These are phyloP conservation scores for Tetranychus piercei DNA, from an alignment of 2,888 invertebrate genomes.

Conservation along the genomic window DNA sequence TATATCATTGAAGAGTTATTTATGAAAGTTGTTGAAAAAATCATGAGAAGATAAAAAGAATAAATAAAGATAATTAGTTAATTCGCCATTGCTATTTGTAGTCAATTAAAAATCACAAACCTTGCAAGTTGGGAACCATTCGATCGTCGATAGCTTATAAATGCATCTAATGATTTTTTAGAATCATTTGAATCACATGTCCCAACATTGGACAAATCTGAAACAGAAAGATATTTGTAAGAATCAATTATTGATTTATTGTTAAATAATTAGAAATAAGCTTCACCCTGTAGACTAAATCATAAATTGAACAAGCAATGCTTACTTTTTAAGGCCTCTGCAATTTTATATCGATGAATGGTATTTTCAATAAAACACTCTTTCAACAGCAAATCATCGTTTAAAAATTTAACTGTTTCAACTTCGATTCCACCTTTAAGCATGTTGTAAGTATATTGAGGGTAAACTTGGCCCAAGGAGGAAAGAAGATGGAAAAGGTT, in stretches of 20 bases:
- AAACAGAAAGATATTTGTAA: neutral
- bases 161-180: slow-evolving; percentile 83
- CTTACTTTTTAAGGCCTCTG: slow-evolving; percentile 22
- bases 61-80: no score
- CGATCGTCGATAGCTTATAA: slow-evolving; percentile 89
- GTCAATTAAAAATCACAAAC: slow-evolving; percentile 30
- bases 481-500: slow-evolving; percentile 69
- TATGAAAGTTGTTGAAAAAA: no score
- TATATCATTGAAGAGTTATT: no score
- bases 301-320: neutral
- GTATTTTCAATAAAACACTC: slow-evolving; percentile 86
- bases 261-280: neutral
- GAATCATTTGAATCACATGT: slow-evolving; percentile 22
- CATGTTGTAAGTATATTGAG: slow-evolving; percentile 91
- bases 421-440: slow-evolving; percentile 84
- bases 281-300: no score
- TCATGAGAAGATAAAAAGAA: no score
- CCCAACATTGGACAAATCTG: neutral
- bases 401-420: slow-evolving; percentile 56
- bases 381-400: slow-evolving; percentile 69
- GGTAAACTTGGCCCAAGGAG: slow-evolving; percentile 65
- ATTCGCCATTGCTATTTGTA: neutral
- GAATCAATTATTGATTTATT: neutral
- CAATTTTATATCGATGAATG: slow-evolving; percentile 73
- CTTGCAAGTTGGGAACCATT: slow-evolving; percentile 84